These are phyloP conservation scores for Campoletis sonorensis DNA, from an alignment of 1,140 invertebrate genomes.

Conservation along the genomic window DNA sequence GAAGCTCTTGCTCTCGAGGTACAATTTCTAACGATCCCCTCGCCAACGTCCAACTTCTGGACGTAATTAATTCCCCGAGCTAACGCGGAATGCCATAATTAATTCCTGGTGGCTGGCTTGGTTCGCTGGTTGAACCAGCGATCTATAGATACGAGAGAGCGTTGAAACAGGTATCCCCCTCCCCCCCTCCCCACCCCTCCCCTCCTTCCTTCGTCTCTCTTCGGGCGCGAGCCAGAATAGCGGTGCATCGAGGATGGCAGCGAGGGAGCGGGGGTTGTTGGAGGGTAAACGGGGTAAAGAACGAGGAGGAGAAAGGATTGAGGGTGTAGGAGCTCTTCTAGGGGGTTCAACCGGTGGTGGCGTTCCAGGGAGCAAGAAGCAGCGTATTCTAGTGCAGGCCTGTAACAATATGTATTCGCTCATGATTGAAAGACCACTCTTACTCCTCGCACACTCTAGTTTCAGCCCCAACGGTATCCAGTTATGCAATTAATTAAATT, in stretches of 20 bases:
- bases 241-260: not conserved
- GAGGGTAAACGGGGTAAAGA: not conserved
- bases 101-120: constrained; percentile 66
- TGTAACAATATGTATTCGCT: constrained; percentile 67
- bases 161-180: constrained; percentile 13
- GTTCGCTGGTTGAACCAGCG: constrained; percentile 29
- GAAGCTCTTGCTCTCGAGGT: constrained; percentile 55
- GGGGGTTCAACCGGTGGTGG: constrained; percentile 15
- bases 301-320: not conserved
- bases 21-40: constrained; percentile 65
- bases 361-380: not conserved
- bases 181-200: not conserved
- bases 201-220: not conserved
- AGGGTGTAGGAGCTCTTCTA: not conserved
- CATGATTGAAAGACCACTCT: constrained; percentile 63
- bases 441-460: not conserved
- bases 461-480: constrained; percentile 34
- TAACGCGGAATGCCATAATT: constrained; percentile 72
- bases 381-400: constrained; percentile 46
- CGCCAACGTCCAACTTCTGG: constrained; percentile 66
- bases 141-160: constrained; percentile 2
- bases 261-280: not conserved
- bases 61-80: constrained; percentile 70
- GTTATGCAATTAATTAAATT: constrained; percentile 70
- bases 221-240: not conserved